These are phyloP conservation scores for Stylophora pistillata DNA, from an alignment of 64 coral and sea anemone genomes.

Conservation along the genomic window DNA sequence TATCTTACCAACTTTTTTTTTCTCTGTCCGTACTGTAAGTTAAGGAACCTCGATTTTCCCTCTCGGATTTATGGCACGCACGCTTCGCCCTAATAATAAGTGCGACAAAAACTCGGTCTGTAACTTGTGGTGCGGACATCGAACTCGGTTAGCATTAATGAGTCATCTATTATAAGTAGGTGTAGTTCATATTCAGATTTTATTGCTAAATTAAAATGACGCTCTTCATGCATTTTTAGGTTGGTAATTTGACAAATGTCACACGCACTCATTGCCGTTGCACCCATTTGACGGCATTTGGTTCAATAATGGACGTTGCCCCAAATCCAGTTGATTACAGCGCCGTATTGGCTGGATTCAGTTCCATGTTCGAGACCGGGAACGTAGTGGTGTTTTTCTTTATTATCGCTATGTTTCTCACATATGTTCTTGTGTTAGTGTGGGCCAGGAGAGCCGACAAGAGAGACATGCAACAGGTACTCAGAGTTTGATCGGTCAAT, in stretches of 20 bases:
- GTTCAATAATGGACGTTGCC: slow-evolving; percentile 49
- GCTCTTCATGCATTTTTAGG: neutral
- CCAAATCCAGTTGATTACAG: slow-evolving; percentile 76
- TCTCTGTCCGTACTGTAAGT: too few relatives aligned
- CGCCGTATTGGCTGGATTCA: slow-evolving; percentile 52
- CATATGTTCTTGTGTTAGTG: slow-evolving; percentile 36
- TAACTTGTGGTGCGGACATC: too few relatives aligned
- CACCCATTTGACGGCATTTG: slow-evolving; percentile 77
- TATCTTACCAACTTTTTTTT: too few relatives aligned
- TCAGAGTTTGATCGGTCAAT: neutral
- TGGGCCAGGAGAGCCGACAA: slow-evolving; percentile 65
- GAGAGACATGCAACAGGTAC: slow-evolving; percentile 59
- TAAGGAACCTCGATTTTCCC: too few relatives aligned
- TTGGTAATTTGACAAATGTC: slow-evolving; percentile 51
- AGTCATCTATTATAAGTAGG: too few relatives aligned
- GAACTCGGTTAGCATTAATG: too few relatives aligned
- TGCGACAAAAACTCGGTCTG: too few relatives aligned
- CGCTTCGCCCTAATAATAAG: too few relatives aligned
- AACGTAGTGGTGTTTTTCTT: slow-evolving; percentile 70
- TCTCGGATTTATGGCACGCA: too few relatives aligned
- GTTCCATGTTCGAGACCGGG: slow-evolving; percentile 45
- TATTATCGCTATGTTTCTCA: slow-evolving; percentile 28
- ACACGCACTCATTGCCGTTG: slow-evolving; percentile 57
- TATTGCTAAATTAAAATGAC: too few relatives aligned
- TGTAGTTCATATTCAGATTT: too few relatives aligned